phyloP scores from a whole-genome alignment of 2,888 invertebrate species.

The Polylopha cassiicola region DNA sequence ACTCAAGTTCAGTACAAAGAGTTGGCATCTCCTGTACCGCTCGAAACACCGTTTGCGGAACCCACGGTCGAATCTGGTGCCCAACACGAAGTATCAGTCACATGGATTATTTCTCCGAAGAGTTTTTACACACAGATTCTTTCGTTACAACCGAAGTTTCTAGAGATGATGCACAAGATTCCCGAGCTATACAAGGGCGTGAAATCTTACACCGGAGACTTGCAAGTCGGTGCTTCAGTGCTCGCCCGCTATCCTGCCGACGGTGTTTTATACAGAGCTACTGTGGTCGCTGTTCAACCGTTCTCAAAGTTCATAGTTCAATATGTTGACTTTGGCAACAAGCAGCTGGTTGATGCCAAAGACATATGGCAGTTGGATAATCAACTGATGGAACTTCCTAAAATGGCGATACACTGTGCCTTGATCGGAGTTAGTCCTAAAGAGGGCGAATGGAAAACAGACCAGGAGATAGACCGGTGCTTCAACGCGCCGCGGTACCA shows the following conservation, averaged over 20 bases:
- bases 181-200: constrained; percentile 80
- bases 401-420: constrained; percentile 83
- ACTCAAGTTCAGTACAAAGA: constrained; percentile 56
- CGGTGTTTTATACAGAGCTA: constrained; percentile 83
- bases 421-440: constrained; percentile 78
- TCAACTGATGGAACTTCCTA: constrained; percentile 80
- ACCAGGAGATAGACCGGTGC: constrained; percentile 74
- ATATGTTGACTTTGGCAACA: constrained; percentile 88
- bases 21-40: constrained; percentile 61
- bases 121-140: constrained; percentile 82
- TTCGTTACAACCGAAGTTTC: constrained; percentile 74
- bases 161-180: constrained; percentile 83
- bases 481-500: constrained; percentile 79
- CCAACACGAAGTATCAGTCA: constrained; percentile 78
- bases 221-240: constrained; percentile 79
- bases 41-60: constrained; percentile 67
- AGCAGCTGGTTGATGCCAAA: constrained; percentile 77
- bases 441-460: constrained; percentile 77
- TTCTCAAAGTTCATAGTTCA: constrained; percentile 80
- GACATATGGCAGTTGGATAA: constrained; percentile 84
- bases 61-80: constrained; percentile 67
- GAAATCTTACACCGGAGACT: constrained; percentile 50
- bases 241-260: constrained; percentile 84
- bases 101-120: constrained; percentile 86
- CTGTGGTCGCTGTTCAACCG: constrained; percentile 77